Conservation (phyloP, 1,140 invertebrate genomes). For the Uloborus diversus region DNA sequence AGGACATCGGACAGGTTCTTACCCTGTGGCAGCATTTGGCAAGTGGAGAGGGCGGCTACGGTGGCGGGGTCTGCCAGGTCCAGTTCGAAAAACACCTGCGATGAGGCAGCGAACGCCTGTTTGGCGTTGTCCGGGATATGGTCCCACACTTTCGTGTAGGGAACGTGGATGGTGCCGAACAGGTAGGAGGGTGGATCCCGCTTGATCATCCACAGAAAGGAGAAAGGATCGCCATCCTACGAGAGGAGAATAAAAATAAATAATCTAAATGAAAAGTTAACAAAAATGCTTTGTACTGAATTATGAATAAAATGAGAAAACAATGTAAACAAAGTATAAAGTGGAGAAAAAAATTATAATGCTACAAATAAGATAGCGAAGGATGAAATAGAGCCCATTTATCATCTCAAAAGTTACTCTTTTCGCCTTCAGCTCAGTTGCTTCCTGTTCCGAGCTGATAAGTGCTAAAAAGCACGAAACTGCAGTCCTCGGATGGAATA, state of each 20-base stretch:
- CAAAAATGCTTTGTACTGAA: too few relatives aligned
- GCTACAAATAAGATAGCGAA: too few relatives aligned
- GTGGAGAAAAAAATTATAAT: too few relatives aligned
- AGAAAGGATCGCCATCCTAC: slow-evolving; percentile 62
- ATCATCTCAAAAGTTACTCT: too few relatives aligned
- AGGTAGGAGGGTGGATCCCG: slow-evolving; percentile 69
- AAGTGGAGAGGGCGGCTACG: slow-evolving; percentile 67
- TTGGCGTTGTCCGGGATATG: slow-evolving; percentile 70
- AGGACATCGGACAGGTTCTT: slow-evolving; percentile 67
- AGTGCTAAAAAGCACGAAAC: too few relatives aligned
- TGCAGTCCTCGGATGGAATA: too few relatives aligned
- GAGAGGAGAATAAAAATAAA: slow-evolving; percentile 51
- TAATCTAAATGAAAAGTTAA: too few relatives aligned
- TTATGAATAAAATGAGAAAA: too few relatives aligned
- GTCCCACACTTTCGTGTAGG: slow-evolving; percentile 71
- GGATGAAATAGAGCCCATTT: too few relatives aligned
- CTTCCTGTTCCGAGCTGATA: too few relatives aligned
- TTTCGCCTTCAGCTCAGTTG: too few relatives aligned
- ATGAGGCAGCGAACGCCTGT: slow-evolving; percentile 67
- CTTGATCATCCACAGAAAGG: slow-evolving; percentile 66
- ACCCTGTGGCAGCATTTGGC: slow-evolving; percentile 68
- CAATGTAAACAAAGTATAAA: too few relatives aligned
- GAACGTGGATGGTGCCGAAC: slow-evolving; percentile 73
- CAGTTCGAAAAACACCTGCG: slow-evolving; percentile 70
- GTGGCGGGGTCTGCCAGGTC: slow-evolving; percentile 70